Base-by-base conservation (phyloP, 2,113 vertebrate genomes). In the Macrotus californicus region DNA sequence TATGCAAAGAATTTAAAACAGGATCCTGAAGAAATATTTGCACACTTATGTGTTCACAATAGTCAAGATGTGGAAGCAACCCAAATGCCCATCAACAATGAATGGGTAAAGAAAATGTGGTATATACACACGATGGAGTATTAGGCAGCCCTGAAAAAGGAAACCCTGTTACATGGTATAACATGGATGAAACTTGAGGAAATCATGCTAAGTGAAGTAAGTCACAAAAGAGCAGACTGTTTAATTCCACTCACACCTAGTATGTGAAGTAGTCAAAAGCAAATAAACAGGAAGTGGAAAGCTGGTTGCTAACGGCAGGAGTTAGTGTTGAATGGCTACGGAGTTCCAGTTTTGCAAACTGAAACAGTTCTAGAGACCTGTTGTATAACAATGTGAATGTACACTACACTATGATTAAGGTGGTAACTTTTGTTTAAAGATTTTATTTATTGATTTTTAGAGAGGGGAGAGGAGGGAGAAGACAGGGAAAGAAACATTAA, bases 1-100 rank as follows among this genome's bases (percentile, higher is more conserved):
- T 0, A 79, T 31, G 19, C 64, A 66, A 89, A 89, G 69, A 69
- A 82, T 92, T 81, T 54, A 95, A 95, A 95, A 95, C 31, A 88
- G 48, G 36, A 56, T 50, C 54, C 24, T 46, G 39, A 80, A 87
- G 48, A 89, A 41, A 70, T 52, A 70, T 43, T 39, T 81, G 46
- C 43, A 91, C 2, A 86, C 39, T 59, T 31, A 79, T 6, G 31
- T 69, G 54, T 48, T 67, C 46, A 77, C 54, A 86, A 86, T 13
- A 96, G 67, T 22, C 56, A 82, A 72, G 43, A 93, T 18, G 13
- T 56, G 22, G 34, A 95, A 91, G 41, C 34, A 91, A 89, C 5
- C n/a, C 83, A 93, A 91, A 81, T 29, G 21, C 59, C 36, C 24
- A 87, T 2, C 34, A 22, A 75, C 15, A 59, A 43, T 76, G 21